Base-by-base conservation (phyloP, 2,888 invertebrate genomes). In the Chelonus formosanus region DNA sequence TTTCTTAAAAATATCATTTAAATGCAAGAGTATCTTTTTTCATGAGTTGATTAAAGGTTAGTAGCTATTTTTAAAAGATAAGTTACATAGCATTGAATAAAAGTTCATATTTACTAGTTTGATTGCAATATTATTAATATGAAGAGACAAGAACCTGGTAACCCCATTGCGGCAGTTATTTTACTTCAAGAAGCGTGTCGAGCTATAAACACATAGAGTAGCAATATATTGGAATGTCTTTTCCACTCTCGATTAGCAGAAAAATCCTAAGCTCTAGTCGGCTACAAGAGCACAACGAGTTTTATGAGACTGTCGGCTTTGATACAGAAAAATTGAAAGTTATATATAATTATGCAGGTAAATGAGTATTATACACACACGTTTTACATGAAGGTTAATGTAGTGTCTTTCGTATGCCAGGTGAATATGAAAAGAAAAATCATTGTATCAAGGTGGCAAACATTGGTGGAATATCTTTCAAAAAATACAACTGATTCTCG, bases 241-340 rank as follows among this genome's bases (percentile, higher is more conserved):
- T 80, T 79, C 76, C 75, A 75, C 76, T 77, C 74, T 76, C 73
- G 76, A 72, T 78, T 80, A 79, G 80, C 81, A 70, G 48, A 31
- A 48, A 75, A 74, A 74, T 76, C 78, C 79, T 81, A 75, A 79
- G 76, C 78, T 76, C 72, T 75, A 75, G 78, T 78, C 78, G 75
- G 72, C 64, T 73, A 65, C 72, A 74, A 73, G 75, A 77, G 71
- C 76, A 67, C 20, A 20, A 69, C 60, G 50, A 60, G 67, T 71
- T 70, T 69, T 57, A 65, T 63, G 58, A 62, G 61, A 63, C 44
- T 59, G 65, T 65, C 61, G 67, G 65, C 44, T 31, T 56, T 56
- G 43, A 8, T 4, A 35, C 50, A 32, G 54, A 47, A 47, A 54
- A 61, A 55, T 35, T 58, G 47, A 64, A 62, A 59, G 64, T 62